phyloP scores from a whole-genome alignment of 2,113 vertebrate species.

The Elaphurus davidianus region DNA sequence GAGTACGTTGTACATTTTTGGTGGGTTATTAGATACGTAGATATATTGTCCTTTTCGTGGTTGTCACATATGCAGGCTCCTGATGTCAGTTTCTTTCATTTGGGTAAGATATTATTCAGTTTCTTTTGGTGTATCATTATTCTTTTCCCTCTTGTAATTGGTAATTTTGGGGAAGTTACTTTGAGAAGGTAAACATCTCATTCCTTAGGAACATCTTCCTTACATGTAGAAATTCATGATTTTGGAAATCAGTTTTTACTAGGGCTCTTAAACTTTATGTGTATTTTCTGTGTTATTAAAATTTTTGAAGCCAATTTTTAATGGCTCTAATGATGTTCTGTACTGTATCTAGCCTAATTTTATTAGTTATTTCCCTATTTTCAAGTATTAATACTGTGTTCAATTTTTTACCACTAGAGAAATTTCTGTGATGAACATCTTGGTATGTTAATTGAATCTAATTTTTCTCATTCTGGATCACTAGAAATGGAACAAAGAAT shows the following conservation, averaged over 20 bases:
- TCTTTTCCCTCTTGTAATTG: background rate
- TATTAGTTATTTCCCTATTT: background rate
- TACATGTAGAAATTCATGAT: background rate
- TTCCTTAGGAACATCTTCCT: background rate
- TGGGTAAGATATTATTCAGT: background rate
- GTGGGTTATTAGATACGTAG: background rate
- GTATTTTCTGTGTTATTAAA: background rate
- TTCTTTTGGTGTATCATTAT: background rate
- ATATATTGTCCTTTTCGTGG: background rate
- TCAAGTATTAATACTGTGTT: background rate
- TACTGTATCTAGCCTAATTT: background rate
- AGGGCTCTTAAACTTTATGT: background rate
- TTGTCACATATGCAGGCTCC: background rate
- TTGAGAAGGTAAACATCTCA: background rate
- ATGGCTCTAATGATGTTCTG: background rate
- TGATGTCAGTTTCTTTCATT: background rate
- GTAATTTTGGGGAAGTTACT: background rate
- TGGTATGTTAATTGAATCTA: background rate
- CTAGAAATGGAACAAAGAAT: background rate
- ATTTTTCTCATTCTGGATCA: background rate
- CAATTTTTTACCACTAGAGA: background rate
- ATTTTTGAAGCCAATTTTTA: conserved; percentile 11
- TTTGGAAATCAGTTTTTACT: background rate
- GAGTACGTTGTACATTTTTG: background rate
- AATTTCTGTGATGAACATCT: background rate